A percentile compares a stretch with the other conserved stretches of the same genome.
phyloP scores from a whole-genome alignment of 2,113 vertebrate genomes.

The zebrafish (Danio rerio) region GRCz12tu NC_133181.1:19402001-19402500 shows the following conservation, averaged over 20 bases:
- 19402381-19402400: slow-evolving; percentile 75
- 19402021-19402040: slow-evolving; percentile 88
- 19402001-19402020: slow-evolving; percentile 87
- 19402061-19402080: slow-evolving; percentile 86
- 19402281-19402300: too few species aligned
- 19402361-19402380: slow-evolving; percentile 83
- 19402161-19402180: too few species aligned
- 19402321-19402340: not conserved
- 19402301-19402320: too few species aligned
- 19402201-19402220: not conserved
- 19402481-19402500: not conserved
- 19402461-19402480: not conserved
- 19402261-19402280: too few species aligned
- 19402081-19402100: slow-evolving; percentile 93
- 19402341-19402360: slow-evolving; percentile 1
- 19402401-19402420: slow-evolving; percentile 94
- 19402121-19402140: slow-evolving; percentile 85
- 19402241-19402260: too few species aligned
- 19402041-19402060: slow-evolving; percentile 92
- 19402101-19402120: slow-evolving; percentile 91
- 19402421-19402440: slow-evolving; percentile 91
- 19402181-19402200: not conserved
- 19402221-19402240: not conserved
- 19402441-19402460: slow-evolving; percentile 70
- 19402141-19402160: not conserved